These are phyloP conservation scores for Loris lydekkerianus DNA, from an alignment of 2,797 vertebrate species.

Conservation along the genomic window DNA sequence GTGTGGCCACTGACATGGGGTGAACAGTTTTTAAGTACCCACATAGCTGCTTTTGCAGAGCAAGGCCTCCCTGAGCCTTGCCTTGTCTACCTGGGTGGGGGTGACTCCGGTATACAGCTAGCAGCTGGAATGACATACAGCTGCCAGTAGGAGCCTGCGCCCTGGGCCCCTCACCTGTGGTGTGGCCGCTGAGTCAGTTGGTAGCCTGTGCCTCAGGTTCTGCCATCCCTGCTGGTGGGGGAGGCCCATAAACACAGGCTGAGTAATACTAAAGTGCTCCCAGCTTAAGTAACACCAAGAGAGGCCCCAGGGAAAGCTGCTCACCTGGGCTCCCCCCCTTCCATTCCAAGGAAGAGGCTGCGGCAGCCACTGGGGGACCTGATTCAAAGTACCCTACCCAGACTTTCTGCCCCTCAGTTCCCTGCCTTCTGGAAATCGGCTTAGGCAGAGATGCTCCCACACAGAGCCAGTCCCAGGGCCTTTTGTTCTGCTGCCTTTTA, in stretches of 20 bases:
- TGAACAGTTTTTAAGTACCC: background rate
- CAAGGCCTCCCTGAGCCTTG: background rate
- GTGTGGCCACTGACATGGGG: rapidly evolving
- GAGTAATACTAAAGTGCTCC: conserved; percentile 5
- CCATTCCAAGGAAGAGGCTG: background rate
- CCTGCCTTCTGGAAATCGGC: conserved; percentile 29
- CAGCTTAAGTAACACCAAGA: background rate
- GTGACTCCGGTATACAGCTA: background rate
- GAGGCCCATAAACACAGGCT: conserved; percentile 61
- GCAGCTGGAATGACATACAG: conserved; percentile 66
- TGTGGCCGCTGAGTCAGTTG: conserved; percentile 76
- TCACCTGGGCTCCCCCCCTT: background rate
- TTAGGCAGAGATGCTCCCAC: conserved; percentile 31
- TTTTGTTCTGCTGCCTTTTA: conserved; percentile 60
- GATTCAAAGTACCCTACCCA: background rate
- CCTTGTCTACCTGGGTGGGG: background rate
- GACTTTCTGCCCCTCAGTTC: conserved; percentile 38
- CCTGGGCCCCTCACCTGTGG: conserved; percentile 78
- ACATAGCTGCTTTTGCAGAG: background rate
- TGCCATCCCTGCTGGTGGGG: conserved; percentile 61
- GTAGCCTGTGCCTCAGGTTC: conserved; percentile 68
- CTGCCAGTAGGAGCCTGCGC: conserved; percentile 51
- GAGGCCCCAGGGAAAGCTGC: background rate
- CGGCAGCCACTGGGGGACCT: background rate
- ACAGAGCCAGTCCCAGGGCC: background rate